Conservation (phyloP, 2,797 vertebrate species). For the Sorex maritimensis region DNA sequence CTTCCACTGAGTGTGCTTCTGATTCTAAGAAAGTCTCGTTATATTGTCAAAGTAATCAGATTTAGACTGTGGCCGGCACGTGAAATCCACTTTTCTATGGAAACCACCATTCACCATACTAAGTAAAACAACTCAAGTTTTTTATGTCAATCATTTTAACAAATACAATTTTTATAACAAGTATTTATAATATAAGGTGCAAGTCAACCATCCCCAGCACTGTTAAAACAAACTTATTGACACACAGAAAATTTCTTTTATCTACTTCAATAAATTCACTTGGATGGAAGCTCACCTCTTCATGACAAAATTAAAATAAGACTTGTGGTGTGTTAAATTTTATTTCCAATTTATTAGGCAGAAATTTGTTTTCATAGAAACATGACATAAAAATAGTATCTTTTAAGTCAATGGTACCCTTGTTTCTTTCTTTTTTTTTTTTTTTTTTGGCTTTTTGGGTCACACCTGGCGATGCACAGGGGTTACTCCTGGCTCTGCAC, state of each 20-base stretch:
- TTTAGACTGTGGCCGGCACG: not conserved
- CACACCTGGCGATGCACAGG: too few relatives aligned
- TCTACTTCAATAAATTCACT: conserved; percentile 40
- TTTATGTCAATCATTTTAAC: conserved; percentile 40
- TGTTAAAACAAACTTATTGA: conserved; percentile 46
- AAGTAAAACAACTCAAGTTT: not conserved
- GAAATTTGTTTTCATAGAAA: not conserved
- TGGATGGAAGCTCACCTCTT: conserved; percentile 2
- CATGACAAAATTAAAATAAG: conserved; percentile 28
- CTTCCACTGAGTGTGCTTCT: not conserved
- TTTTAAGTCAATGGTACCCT: not conserved
- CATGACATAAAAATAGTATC: not conserved
- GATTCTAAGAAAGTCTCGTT: conserved; percentile 39
- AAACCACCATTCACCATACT: not conserved
- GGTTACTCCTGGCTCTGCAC: too few relatives aligned
- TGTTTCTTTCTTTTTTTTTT: too few relatives aligned
- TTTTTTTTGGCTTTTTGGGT: too few relatives aligned
- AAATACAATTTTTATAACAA: conserved; percentile 7
- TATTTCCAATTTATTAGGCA: conserved; percentile 45
- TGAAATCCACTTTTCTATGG: not conserved
- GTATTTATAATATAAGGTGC: conserved; percentile 10
- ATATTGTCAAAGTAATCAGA: not conserved
- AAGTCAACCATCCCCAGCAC: not conserved
- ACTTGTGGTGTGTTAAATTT: conserved; percentile 32
- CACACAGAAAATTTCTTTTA: not conserved